Base-by-base conservation (phyloP, 2,113 vertebrate species). In the Crotophaga sulcirostris region DNA sequence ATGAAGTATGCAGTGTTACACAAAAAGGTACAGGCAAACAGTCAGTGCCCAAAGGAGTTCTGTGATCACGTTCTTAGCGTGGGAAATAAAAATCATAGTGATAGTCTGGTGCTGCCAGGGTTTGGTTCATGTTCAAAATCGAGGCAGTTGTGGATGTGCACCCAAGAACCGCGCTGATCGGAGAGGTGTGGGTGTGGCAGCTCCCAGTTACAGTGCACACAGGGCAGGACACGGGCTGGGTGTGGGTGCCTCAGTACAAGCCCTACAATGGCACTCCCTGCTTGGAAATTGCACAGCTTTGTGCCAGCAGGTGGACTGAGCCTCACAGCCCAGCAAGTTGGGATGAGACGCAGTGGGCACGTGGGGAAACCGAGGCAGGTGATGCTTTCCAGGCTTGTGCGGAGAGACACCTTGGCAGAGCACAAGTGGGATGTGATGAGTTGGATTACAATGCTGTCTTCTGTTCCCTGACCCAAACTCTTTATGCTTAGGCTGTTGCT, bases 261-360 rank as follows among this genome's bases (percentile, higher is more conserved):
- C 62, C 26, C 21, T 17, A 6, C 34, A 52, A 4, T 40, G 42
- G 23, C 45, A 15, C 16, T 44, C 16, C 34, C 63, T 52, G 56
- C 47, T 51, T 34, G 25, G 9, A 38, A 28, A 33, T 16, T 31
- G 11, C 18, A 2, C 52, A 18, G 26, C 36, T 34, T 31, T 8
- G 49, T 33, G 34, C 79, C 72, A 73, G 24, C 54, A 3, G 11
- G 21, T 25, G 60, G 3, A 4, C 34, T 19, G 19, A 33, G 60
- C 34, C 49, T 36, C 16, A 31, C 52, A 6, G 60, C 5, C 23
- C 47, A 10, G 2, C 23, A 6, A 4, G 67, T 33, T 16, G 17
- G 6, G 58, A 5, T 0, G 17, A 59, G 72, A 15, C 26, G 4
- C 2, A 13, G 67, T 3, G 15, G 7, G 6, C 47, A 14, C 51